phyloP scores from a whole-genome alignment of 2,888 invertebrate genomes.

The Villa cingulata region DNA sequence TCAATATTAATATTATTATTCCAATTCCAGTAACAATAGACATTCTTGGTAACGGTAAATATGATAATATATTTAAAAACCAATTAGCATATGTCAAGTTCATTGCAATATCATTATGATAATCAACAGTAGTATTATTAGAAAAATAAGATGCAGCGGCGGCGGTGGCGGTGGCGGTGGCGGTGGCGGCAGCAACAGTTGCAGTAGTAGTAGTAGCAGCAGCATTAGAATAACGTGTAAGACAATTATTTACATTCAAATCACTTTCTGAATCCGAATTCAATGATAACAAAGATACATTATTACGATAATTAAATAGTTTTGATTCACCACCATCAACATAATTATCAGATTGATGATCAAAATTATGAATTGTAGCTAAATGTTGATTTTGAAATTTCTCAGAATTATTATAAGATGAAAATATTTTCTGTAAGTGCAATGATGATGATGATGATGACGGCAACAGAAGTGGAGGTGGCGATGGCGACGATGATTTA shows the following conservation, averaged over 20 bases:
- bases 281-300: background rate
- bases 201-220: background rate
- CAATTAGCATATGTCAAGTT: conserved; percentile 15
- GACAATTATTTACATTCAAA: too few relatives aligned
- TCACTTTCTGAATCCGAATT: too few relatives aligned
- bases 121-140: too few relatives aligned
- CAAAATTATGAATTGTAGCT: background rate
- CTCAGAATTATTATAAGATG: background rate
- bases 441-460: too few relatives aligned
- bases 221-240: too few relatives aligned
- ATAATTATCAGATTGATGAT: background rate
- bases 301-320: conserved; percentile 14
- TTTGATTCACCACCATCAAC: conserved; percentile 12
- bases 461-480: too few relatives aligned
- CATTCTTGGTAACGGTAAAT: conserved; percentile 27
- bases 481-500: too few relatives aligned
- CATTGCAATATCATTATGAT: background rate
- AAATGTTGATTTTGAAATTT: background rate
- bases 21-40: conserved; percentile 32
- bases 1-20: conserved; percentile 29
- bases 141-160: too few relatives aligned
- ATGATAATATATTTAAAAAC: conserved; percentile 26
- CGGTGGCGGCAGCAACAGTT: too few relatives aligned
- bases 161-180: too few relatives aligned
- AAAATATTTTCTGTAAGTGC: too few relatives aligned